Base-by-base conservation (phyloP, 2,888 invertebrate species). In the Limnephilus auricula region DNA sequence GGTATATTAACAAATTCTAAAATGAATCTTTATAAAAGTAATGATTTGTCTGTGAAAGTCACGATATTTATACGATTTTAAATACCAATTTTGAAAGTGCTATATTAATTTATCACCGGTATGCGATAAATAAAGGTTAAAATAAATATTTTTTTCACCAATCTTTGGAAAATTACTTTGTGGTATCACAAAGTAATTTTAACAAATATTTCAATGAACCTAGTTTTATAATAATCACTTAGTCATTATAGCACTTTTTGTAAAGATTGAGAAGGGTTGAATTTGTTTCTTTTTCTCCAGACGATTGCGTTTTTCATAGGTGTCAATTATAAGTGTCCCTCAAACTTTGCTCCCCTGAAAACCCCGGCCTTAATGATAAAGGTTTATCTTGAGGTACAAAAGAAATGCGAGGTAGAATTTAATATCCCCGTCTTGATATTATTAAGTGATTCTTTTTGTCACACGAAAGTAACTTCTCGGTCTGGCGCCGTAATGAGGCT, bases 301-400 rank as follows among this genome's bases (percentile, higher is more conserved):
- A 25, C 65, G 65, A 65, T 65, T 65, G 25, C 25, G 32, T 85
- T 30, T 84, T 85, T 85, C 40, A 85, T 85, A 65, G 50, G 87
- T 87, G 87, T 65, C 87, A 87, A 87, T 87, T 87, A 65, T 65
- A n/a, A 78, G 78, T 87, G 87, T 87, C 87, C 65, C 87, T 65
- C 87, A 87, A 87, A 65, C 87, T 87, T 87, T 87, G 34, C 65
- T 78, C 25, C 32, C 2, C n/a, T 30, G 40, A 31, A 37, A 40
- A 30, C 85, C 25, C 40, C 85, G 15, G 40, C 37, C 30, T 10
- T n/a, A 45, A 25, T 40, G n/a, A 65, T 65, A 84, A 87, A 65
- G 86, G 86, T 50, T 13, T 9, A n/a, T 50, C 50, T 30, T 40
- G 5, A 32, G n/a, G 37, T 50, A n/a, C 50, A 50, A 50, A 50